Evolutionary conservation across 2,113 vertebrate genomes (phyloP).

Genomic region (Erpornis zantholeuca): DNA sequence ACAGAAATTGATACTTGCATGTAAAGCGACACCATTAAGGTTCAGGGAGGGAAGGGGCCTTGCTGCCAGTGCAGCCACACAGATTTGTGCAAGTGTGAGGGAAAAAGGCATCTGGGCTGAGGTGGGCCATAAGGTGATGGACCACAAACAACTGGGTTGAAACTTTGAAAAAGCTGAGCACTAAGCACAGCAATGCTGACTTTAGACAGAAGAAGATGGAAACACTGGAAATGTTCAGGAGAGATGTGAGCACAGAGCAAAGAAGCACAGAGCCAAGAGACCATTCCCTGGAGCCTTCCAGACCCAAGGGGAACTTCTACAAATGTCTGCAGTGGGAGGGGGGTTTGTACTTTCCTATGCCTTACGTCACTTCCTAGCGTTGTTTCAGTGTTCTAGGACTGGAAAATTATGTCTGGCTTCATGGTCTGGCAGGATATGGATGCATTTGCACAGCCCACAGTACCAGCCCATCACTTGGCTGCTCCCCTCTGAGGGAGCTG

Average conservation of each 20-base stretch:
- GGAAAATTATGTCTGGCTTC: not conserved
- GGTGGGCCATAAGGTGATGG: not conserved
- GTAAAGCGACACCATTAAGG: not conserved
- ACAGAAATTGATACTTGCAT: not conserved
- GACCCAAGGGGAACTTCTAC: not conserved
- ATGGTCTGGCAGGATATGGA: not conserved
- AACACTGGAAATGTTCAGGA: not conserved
- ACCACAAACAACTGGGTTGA: not conserved
- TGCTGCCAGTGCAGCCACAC: not conserved
- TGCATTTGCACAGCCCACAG: not conserved
- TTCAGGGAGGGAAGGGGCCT: not conserved
- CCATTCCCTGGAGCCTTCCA: not conserved
- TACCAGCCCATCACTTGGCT: not conserved
- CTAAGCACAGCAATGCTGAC: not conserved
- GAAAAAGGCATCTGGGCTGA: not conserved
- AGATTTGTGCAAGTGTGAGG: accelerated
- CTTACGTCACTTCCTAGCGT: not conserved
- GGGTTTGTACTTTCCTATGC: not conserved
- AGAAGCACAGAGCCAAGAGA: not conserved
- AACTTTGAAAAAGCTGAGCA: not conserved
- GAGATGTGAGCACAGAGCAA: not conserved
- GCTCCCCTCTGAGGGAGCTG: not conserved
- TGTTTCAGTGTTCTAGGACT: not conserved
- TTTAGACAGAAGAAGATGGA: not conserved
- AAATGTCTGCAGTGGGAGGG: not conserved